A percentile compares a stretch with the other conserved stretches of the same genome.
Evolutionary conservation across 2,888 invertebrate genomes (phyloP).

Genomic region (Agelastica alni): DNA sequence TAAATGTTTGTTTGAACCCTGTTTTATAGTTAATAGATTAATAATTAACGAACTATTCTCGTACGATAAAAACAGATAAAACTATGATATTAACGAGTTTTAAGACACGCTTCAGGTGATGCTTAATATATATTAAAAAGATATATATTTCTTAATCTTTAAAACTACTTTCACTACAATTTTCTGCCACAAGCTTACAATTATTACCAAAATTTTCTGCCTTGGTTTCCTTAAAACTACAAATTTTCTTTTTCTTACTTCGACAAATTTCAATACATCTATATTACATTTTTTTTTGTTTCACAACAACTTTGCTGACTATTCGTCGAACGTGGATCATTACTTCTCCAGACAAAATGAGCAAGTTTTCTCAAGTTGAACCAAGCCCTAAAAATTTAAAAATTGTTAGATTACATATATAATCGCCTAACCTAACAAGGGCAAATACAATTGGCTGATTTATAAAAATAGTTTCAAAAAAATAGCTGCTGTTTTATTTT

Average conservation of each 20-base stretch:
- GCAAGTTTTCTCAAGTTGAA: slow-evolving; percentile 18
- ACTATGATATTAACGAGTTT: slow-evolving; percentile 13
- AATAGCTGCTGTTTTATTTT: too few relatives aligned
- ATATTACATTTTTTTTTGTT: slow-evolving; percentile 14
- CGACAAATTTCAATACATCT: slow-evolving; percentile 28
- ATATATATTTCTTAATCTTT: slow-evolving; percentile 24
- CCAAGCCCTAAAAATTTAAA: slow-evolving; percentile 19
- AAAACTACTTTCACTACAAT: slow-evolving; percentile 9
- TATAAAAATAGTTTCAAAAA: too few relatives aligned
- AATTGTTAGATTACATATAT: too few relatives aligned
- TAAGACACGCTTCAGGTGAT: slow-evolving; percentile 50
- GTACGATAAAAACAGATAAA: background rate
- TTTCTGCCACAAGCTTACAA: slow-evolving; percentile 43
- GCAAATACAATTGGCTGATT: too few relatives aligned
- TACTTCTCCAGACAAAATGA: slow-evolving; percentile 11
- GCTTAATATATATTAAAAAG: slow-evolving; percentile 36
- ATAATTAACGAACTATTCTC: background rate
- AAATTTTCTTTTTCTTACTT: slow-evolving; percentile 23
- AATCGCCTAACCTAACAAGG: too few relatives aligned
- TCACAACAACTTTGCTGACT: slow-evolving; percentile 17
- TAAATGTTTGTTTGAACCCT: too few relatives aligned
- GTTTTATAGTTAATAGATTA: too few relatives aligned
- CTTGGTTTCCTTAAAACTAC: slow-evolving; percentile 30
- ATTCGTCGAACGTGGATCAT: slow-evolving; percentile 1
- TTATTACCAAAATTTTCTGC: slow-evolving; percentile 41